These are phyloP conservation scores for Drosophila obscura DNA, from an alignment of 1,140 invertebrate species.

Conservation along the genomic window DNA sequence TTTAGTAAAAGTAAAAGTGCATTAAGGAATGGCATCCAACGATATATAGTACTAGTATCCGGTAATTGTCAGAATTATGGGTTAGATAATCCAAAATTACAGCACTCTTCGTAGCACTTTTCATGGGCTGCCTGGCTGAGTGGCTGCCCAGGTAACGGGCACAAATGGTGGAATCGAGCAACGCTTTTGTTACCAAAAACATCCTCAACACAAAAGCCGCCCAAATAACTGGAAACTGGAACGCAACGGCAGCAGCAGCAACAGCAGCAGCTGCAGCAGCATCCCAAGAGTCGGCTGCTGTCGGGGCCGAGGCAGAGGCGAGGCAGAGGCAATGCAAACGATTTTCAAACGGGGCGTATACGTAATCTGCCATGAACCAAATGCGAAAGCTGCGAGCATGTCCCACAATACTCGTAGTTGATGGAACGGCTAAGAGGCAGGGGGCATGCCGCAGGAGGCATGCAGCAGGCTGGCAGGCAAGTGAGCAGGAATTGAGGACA, in stretches of 20 bases:
- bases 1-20: too few relatives aligned
- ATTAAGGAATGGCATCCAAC: too few relatives aligned
- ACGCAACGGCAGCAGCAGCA: constrained; percentile 27
- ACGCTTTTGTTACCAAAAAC: constrained; percentile 65
- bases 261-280: constrained; percentile 9
- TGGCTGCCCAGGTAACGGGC: constrained; percentile 38
- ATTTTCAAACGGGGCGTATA: constrained; percentile 76
- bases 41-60: too few relatives aligned
- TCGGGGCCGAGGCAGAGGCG: constrained; percentile 2
- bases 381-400: constrained; percentile 59
- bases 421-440: constrained; percentile 16
- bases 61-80: neutral
- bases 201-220: constrained; percentile 66
- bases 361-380: constrained; percentile 79
- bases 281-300: neutral
- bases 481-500: constrained; percentile 62
- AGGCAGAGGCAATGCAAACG: constrained; percentile 66
- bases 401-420: constrained; percentile 11
- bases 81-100: neutral
- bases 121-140: constrained; percentile 1
- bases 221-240: constrained; percentile 66
- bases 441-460: constrained; percentile 29
- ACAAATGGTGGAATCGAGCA: constrained; percentile 56
- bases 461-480: constrained; percentile 36
- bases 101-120: neutral